Conservation (phyloP, 1,140 invertebrate species). For the Drosophila tani region DNA sequence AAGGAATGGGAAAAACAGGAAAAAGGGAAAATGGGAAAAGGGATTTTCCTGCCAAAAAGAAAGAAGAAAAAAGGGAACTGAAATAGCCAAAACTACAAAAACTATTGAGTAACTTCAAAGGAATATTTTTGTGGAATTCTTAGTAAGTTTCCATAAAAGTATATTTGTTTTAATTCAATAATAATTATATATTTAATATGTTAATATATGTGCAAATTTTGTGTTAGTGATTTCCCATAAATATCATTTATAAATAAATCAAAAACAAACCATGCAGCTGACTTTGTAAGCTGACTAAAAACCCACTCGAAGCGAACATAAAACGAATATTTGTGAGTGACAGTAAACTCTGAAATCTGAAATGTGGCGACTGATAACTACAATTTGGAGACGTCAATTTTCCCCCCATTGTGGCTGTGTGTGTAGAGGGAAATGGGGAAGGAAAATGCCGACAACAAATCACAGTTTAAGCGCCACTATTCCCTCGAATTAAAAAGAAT, state of each 20-base stretch:
- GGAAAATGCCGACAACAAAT: conserved; percentile 21
- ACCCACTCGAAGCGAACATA: neutral
- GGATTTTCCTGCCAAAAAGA: neutral
- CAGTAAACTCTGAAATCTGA: neutral
- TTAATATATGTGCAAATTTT: neutral
- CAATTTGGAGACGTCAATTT: conserved; percentile 11
- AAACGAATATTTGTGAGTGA: conserved; percentile 6
- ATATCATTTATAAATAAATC: neutral
- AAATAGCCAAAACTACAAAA: neutral
- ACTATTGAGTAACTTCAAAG: too few relatives aligned
- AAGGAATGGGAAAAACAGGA: neutral
- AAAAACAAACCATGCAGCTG: neutral
- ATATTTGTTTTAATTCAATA: too few relatives aligned
- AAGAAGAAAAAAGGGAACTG: neutral
- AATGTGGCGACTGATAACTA: conserved; percentile 4
- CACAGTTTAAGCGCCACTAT: conserved; percentile 22
- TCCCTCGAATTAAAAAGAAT: conserved; percentile 31
- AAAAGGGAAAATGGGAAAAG: neutral
- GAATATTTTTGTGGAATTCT: too few relatives aligned
- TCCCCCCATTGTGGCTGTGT: neutral
- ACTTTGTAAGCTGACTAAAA: neutral
- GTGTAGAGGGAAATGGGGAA: conserved; percentile 1
- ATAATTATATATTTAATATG: neutral
- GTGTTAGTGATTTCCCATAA: too few relatives aligned
- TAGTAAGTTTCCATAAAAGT: neutral